Evolutionary conservation across 92 coral and sea anemone species (phyloP), one percentile per base, ranked within the genome.

Genomic region (Diadumene lineata): DNA sequence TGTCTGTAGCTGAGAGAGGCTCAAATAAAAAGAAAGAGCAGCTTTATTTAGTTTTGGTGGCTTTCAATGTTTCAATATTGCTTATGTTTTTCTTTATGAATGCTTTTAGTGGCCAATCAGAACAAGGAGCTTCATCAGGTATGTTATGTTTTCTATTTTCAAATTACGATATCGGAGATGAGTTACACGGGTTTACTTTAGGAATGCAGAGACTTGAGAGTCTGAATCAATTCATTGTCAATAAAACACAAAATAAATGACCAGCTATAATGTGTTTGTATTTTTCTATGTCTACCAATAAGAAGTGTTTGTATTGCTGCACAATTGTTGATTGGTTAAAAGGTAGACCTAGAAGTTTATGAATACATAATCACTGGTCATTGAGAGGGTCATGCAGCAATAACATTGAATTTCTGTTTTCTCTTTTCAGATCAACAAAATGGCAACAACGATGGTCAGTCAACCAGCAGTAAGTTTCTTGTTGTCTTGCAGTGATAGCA

Each of bases 81-180:
- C 19, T 26, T 25, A 34, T 56, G 16, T 53, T 11, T 46, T 18
- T 63, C 29, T 69, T 53, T 77, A 13, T 70, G n/a, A n/a, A n/a
- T n/a, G n/a, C n/a, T n/a, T 55, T 53, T 56, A 89, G 93, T 89
- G 90, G 85, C 74, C 64, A 72, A 25, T 82, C 90, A 73, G 86
- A 86, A 72, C 90, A 89, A 81, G 90, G 89, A 73, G 79, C 93
- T 60, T 83, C 93, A 31, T 85, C 90, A 73, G 93, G 89, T 85
- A 53, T 31, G 76, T 1, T 11, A 22, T 19, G 1, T 58, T 58
- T 58, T 58, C 60, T 17, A 55, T 22, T n/a, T 7, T 58, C 64
- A 17, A 26, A 23, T 7, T 7, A 21, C 21, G 17, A 3, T 3
- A 7, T 55, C 22, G 17, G 10, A 8, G 51, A 44, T 44, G 51